Evolutionary conservation across 1,140 invertebrate genomes (phyloP).

Genomic region (Bombus breviceps): DNA sequence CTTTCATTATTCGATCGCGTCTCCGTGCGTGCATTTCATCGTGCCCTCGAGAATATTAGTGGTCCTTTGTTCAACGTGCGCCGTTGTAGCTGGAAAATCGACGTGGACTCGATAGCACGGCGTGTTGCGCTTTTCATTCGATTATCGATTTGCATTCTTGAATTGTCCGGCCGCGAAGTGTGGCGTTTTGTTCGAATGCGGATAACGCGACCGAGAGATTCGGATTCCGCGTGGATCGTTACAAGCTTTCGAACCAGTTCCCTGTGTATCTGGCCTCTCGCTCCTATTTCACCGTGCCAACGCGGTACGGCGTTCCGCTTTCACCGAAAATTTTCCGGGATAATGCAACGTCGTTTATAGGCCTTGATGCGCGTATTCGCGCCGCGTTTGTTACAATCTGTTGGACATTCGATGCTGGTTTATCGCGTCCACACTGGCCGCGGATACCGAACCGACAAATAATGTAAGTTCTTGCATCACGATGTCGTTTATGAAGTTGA

Average conservation of each 20-base stretch:
- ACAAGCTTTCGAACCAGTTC: slow-evolving; percentile 51
- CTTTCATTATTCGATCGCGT: neutral
- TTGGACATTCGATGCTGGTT: slow-evolving; percentile 5
- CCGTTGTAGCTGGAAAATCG: slow-evolving; percentile 9
- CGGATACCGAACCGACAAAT: neutral
- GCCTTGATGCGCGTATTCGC: neutral
- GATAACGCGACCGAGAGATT: slow-evolving; percentile 65
- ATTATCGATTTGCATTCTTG: slow-evolving; percentile 69
- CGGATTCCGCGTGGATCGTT: slow-evolving; percentile 63
- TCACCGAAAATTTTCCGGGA: slow-evolving; percentile 34
- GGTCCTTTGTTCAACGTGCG: neutral
- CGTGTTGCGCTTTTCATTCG: slow-evolving; percentile 61
- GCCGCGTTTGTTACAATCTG: slow-evolving; percentile 31
- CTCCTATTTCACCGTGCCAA: neutral
- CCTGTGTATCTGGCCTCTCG: neutral
- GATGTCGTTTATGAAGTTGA: neutral
- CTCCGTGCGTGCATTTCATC: neutral
- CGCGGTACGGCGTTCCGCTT: slow-evolving; percentile 4
- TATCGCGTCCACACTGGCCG: neutral
- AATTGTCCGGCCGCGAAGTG: slow-evolving; percentile 43
- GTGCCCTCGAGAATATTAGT: slow-evolving; percentile 6
- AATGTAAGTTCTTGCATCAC: neutral
- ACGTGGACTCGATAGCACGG: neutral
- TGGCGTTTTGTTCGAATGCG: slow-evolving; percentile 55
- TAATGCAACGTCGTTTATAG: slow-evolving; percentile 32